These are phyloP conservation scores for Enhydra lutris DNA, from an alignment of 2,113 vertebrate species.

Conservation along the genomic window DNA sequence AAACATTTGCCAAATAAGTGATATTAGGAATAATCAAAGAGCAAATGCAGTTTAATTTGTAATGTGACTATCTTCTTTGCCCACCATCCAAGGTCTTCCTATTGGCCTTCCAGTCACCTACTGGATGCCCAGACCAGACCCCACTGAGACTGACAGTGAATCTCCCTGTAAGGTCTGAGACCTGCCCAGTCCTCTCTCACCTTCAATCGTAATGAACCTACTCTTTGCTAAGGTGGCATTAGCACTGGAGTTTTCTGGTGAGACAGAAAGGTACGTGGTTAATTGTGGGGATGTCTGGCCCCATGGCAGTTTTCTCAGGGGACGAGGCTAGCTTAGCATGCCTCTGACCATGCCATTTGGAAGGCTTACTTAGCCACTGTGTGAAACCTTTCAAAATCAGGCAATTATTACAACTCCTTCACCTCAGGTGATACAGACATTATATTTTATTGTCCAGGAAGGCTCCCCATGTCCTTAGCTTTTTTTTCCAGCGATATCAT, in stretches of 20 bases:
- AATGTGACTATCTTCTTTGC: not conserved
- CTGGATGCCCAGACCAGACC: not conserved
- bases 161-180: fast-evolving
- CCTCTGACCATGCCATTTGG: not conserved
- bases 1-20: not conserved
- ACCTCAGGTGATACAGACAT: not conserved
- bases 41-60: not conserved
- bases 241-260: not conserved
- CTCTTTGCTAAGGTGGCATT: not conserved
- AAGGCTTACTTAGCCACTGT: not conserved
- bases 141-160: no score
- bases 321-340: not conserved
- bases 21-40: not conserved
- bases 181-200: not conserved
- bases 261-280: not conserved
- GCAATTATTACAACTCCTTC: not conserved
- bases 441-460: not conserved
- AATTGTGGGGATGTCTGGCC: not conserved
- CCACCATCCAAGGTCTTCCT: not conserved
- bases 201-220: not conserved
- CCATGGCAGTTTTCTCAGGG: not conserved
- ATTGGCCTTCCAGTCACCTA: not conserved
- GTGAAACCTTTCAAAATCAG: not conserved
- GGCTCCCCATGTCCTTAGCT: not conserved
- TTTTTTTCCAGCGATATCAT: not conserved